These are phyloP conservation scores for Caenorhabditis uteleia DNA, from an alignment of 2,888 invertebrate species.

Conservation along the genomic window DNA sequence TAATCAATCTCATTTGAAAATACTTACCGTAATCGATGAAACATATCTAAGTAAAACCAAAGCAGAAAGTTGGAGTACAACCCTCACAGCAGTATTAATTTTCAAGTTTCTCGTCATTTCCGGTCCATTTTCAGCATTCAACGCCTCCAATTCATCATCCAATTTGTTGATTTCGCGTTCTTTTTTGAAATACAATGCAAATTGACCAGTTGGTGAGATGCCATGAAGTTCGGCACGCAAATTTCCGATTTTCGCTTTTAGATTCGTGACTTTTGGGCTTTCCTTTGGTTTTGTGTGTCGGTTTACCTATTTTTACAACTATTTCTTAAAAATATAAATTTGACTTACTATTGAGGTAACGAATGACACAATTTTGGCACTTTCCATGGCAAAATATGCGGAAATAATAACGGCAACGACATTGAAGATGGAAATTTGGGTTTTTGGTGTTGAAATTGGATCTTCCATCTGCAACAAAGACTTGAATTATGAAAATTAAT, in stretches of 20 bases:
- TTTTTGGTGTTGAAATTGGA: background rate
- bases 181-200: conserved; percentile 46
- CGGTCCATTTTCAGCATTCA: conserved; percentile 8
- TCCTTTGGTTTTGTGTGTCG: background rate
- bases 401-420: conserved; percentile 21
- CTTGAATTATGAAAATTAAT: background rate
- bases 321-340: conserved; percentile 1
- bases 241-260: conserved; percentile 19
- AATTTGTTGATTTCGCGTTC: conserved; percentile 39
- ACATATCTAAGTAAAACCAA: conserved; percentile 20
- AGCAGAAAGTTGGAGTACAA: conserved; percentile 14
- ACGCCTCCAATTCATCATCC: conserved; percentile 20
- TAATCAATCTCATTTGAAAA: background rate
- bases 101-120: conserved; percentile 22
- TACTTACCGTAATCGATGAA: conserved; percentile 12
- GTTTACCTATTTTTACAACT: conserved; percentile 14
- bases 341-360: conserved; percentile 10
- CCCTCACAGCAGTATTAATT: conserved; percentile 23
- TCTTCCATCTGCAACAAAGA: conserved; percentile 18
- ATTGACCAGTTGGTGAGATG: conserved; percentile 43
- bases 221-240: conserved; percentile 11
- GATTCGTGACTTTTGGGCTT: conserved; percentile 8
- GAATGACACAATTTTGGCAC: conserved; percentile 8
- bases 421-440: conserved; percentile 28
- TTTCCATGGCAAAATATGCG: conserved; percentile 27